A percentile compares a stretch with the other conserved stretches of the same genome.
These are phyloP conservation scores for Chamaetylas fuelleborni DNA, from an alignment of 2,113 vertebrate species.

Conservation along the genomic window DNA sequence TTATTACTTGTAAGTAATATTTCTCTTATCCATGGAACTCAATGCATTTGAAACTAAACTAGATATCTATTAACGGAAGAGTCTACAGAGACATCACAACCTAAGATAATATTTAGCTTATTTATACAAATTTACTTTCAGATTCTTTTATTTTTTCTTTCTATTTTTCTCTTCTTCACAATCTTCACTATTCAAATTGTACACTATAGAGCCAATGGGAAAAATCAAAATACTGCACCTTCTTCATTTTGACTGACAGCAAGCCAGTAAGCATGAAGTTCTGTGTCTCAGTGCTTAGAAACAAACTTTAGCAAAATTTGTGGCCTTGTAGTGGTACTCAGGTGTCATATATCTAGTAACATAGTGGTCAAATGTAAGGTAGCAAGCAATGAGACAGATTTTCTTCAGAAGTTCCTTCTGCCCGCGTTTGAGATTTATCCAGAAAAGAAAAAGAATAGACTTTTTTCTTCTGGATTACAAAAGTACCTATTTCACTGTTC, in stretches of 20 bases:
- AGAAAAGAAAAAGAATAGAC: neutral
- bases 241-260: neutral
- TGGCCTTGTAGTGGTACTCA: neutral
- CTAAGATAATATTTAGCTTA: neutral
- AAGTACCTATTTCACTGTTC: neutral
- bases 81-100: neutral
- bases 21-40: neutral
- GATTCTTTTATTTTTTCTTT: neutral
- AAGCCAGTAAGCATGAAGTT: neutral
- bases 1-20: neutral
- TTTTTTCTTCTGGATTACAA: neutral
- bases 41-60: neutral
- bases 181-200: neutral
- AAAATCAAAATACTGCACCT: neutral
- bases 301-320: neutral
- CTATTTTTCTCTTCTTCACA: neutral
- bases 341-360: neutral
- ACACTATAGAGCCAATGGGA: neutral
- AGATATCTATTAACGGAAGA: neutral
- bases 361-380: rapidly evolving
- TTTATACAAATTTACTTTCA: neutral
- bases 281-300: neutral
- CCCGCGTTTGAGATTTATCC: neutral
- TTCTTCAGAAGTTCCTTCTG: neutral
- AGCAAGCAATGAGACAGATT: neutral